A percentile compares a stretch with the other conserved stretches of the same genome.
Evolutionary conservation across 2,888 invertebrate species (phyloP).

Genomic region (Clepsis dumicolana): DNA sequence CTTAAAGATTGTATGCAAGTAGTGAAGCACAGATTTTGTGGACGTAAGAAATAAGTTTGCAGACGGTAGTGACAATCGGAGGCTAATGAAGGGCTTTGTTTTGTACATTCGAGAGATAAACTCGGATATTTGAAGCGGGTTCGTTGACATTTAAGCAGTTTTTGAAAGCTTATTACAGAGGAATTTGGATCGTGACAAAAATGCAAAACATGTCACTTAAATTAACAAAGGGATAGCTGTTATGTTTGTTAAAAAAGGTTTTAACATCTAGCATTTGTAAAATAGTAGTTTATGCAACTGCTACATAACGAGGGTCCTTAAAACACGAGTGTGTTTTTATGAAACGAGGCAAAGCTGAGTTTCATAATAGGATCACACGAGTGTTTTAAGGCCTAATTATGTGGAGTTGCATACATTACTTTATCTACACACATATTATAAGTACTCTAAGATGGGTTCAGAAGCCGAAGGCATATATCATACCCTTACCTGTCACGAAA

Average conservation of each 20-base stretch:
- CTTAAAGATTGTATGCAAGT: not conserved
- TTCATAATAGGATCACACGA: too few species aligned
- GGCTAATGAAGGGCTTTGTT: constrained; percentile 28
- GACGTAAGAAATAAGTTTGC: not conserved
- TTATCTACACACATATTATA: too few species aligned
- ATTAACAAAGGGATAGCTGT: not conserved
- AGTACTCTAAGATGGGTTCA: too few species aligned
- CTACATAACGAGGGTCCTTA: not conserved
- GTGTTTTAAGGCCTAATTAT: too few species aligned
- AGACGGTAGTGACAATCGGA: constrained; percentile 2
- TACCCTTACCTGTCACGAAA: too few species aligned
- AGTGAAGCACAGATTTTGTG: not conserved
- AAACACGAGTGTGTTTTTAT: not conserved
- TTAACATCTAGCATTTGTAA: constrained; percentile 3
- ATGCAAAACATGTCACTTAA: constrained; percentile 25
- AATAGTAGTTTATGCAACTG: not conserved
- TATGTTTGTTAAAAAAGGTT: not conserved
- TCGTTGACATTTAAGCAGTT: constrained; percentile 26
- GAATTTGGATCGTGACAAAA: constrained; percentile 14
- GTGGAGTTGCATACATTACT: too few species aligned
- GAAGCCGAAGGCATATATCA: too few species aligned
- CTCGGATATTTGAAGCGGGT: constrained; percentile 11
- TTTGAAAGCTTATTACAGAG: constrained; percentile 19
- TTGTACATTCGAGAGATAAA: constrained; percentile 12
- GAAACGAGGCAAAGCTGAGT: too few species aligned